These are phyloP conservation scores for Stegodyphus mimosarum DNA, from an alignment of 1,140 invertebrate species.

Conservation along the genomic window DNA sequence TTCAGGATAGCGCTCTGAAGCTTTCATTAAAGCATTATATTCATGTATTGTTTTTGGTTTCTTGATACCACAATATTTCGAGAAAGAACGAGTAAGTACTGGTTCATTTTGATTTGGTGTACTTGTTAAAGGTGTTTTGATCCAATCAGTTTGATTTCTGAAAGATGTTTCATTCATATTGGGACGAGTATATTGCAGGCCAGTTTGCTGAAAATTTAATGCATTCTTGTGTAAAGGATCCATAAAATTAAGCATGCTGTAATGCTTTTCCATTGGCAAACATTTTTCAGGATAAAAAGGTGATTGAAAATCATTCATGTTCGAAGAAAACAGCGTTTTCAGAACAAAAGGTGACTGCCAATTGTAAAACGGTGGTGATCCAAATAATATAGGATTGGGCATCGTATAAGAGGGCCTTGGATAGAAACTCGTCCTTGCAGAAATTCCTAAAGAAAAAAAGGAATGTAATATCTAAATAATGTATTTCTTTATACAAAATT, in stretches of 20 bases:
- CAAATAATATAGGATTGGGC: background rate
- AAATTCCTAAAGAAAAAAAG: background rate
- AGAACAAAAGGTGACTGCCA: background rate
- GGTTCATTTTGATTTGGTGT: background rate
- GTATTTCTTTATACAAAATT: too few relatives aligned
- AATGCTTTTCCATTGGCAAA: background rate
- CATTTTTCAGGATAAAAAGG: background rate
- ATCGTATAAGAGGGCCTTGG: background rate
- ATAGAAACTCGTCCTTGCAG: background rate
- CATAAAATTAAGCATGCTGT: background rate
- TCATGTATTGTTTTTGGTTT: background rate
- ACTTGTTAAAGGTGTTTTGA: background rate
- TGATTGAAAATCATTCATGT: background rate
- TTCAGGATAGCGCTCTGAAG: background rate
- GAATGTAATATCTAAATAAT: background rate
- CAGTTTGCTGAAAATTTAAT: background rate
- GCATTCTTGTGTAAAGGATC: background rate
- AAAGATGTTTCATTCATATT: background rate
- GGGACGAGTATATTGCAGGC: background rate
- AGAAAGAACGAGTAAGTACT: too few relatives aligned
- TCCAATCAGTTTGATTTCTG: background rate
- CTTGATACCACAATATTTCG: background rate
- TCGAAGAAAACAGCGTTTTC: background rate
- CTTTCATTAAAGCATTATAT: conserved; percentile 16
- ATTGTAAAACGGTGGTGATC: background rate